Evolutionary conservation across 2,113 vertebrate genomes (phyloP), one percentile per base, ranked within the genome.

Genomic region (Gymnorhina tibicen): DNA sequence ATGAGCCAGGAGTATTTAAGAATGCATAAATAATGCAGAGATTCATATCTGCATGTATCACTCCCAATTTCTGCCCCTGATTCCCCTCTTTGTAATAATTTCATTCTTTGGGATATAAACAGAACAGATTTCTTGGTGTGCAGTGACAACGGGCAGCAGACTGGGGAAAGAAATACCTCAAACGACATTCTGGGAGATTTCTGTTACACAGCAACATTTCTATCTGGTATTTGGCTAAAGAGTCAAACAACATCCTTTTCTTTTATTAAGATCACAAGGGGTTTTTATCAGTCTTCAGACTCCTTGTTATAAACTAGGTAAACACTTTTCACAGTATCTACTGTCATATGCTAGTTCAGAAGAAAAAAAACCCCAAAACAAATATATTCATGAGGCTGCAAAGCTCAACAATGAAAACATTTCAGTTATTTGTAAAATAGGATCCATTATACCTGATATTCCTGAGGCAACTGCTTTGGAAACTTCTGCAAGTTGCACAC

Each of bases 401-500:
- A 88, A 81, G 30, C 8, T 81, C 42, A 67, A 50, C 22, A 77
- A 83, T 16, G 7, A 68, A 84, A 78, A 49, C 6, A 66, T 5
- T 55, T 18, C 11, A 60, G 17, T 58, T 81, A 70, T 69, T 67
- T 66, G 11, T 49, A 56, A 86, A 87, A 18, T 28, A 53, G 37
- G 42, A 86, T 30, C 23, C 16, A 37, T 63, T 63, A 52, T 98
- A 99, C 99, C 99, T 99, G 99, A 96, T 99, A 99, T 87, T 99
- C 98, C 78, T 78, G 97, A n/a, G 99, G 99, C 73, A 99, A 98
- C 30, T 97, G 97, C 77, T 98, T 98, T 13, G 98, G 95, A 95
- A 99, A 99, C 83, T 98, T 99, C 97, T 99, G 99, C 70, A 99
- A 97, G 97, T 99, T 99, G 95, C 99, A 99, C 74, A 99, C 99